Evolutionary conservation across 2,113 vertebrate species (phyloP), one percentile per base, ranked within the genome.

Genomic region (Chitala chitala): DNA sequence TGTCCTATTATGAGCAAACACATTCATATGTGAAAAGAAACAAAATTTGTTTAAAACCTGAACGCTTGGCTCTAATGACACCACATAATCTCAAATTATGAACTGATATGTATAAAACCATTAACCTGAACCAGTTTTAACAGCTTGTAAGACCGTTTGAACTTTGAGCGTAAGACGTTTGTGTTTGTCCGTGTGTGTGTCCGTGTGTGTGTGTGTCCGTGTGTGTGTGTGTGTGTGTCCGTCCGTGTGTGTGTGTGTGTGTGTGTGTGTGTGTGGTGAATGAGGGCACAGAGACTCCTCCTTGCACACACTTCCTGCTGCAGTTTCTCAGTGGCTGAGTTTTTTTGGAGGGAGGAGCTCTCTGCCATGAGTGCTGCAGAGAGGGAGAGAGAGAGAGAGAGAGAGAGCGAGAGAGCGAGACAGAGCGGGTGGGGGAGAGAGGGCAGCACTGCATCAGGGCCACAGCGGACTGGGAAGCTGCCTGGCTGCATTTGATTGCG

Each of bases 241-340:
- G 55, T 9, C 3, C 15, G 55, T 10, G 3, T 9, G 6, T 2
- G 1, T 58, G 55, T 58, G 24, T 58, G 9, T 31, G 20, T 55
- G 9, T 63, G 54, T 20, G 46, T 24, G 33, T 22, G 40, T 2
- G 29, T 13, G 46, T 6, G 40, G n/a, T 53, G 40, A 40, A 17
- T 61, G 76, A 79, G 73, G 75, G 75, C 69, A 75, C 56, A 74
- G 74, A 81, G 79, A 63, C 80, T 82, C 65, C 73, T 81, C 78
- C 73, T 78, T 79, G 74, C 76, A 77, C 75, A 75, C 72, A 77
- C 51, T 61, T 70, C 48, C 72, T 56, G 51, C 72, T 72, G 78
- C 78, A 73, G 78, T 76, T 76, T 69, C 71, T 86, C 77, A 89
- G 88, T 90, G 89, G 87, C 76, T 88, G 79, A 77, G 81, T 78